These are phyloP conservation scores for Progne subis DNA, from an alignment of 2,113 vertebrate genomes.

Conservation along the genomic window DNA sequence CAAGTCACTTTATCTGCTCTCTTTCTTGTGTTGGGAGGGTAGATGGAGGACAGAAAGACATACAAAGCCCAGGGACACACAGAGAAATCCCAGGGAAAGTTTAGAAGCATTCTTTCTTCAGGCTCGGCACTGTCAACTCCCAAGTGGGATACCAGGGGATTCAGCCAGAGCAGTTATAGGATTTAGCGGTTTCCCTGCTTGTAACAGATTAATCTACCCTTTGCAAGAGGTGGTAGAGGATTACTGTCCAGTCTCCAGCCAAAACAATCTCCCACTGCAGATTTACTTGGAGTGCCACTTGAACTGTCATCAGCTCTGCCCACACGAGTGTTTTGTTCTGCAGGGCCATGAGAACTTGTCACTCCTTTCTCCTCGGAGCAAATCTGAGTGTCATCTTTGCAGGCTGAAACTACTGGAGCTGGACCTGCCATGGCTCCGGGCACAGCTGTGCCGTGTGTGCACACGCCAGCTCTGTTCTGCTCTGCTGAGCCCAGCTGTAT, in stretches of 20 bases:
- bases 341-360: neutral
- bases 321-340: neutral
- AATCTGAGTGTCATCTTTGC: neutral
- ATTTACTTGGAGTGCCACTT: neutral
- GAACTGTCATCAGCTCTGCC: neutral
- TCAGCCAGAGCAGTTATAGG: neutral
- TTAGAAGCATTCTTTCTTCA: neutral
- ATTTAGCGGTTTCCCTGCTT: neutral
- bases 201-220: neutral
- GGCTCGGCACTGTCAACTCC: neutral
- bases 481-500: neutral
- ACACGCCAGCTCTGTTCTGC: fast-evolving
- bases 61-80: neutral
- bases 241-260: neutral
- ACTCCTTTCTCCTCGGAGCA: neutral
- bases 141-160: neutral
- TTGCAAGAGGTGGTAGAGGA: neutral
- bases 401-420: neutral
- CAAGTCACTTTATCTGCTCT: neutral
- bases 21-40: neutral
- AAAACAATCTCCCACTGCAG: neutral
- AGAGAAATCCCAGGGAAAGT: neutral
- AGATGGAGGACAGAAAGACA: neutral
- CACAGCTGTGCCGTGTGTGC: fast-evolving
- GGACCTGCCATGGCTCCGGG: neutral